Conservation (phyloP, 1,140 invertebrate species). For the Drosophila paulistorum region DNA sequence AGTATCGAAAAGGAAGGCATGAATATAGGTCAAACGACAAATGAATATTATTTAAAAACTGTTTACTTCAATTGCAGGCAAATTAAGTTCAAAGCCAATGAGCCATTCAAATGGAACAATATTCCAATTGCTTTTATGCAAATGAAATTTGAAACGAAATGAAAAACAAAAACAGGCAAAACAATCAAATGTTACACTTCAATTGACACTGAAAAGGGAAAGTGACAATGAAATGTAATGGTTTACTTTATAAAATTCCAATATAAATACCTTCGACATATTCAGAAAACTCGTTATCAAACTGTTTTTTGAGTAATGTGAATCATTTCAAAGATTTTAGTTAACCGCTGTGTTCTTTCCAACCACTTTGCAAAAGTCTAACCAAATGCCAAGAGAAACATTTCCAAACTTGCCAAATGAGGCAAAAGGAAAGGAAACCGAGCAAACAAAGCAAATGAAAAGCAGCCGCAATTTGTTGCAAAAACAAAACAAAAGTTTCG, state of each 20-base stretch:
- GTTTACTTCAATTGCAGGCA: slow-evolving; percentile 12
- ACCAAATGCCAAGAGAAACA: slow-evolving; percentile 22
- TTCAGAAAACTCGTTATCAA: not conserved
- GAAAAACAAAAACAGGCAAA: slow-evolving; percentile 22
- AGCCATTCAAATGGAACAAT: slow-evolving; percentile 35
- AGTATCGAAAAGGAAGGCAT: not conserved
- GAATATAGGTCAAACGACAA: slow-evolving; percentile 10
- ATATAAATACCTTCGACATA: not conserved
- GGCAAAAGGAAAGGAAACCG: slow-evolving; percentile 19
- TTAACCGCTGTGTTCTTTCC: not conserved
- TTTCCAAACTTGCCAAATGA: slow-evolving; percentile 39
- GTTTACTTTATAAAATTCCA: not conserved
- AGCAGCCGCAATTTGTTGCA: slow-evolving; percentile 62
- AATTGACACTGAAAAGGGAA: slow-evolving; percentile 19
- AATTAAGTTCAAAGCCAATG: slow-evolving; percentile 29
- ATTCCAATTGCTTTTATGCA: slow-evolving; percentile 31
- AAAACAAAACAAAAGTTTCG: slow-evolving; percentile 61
- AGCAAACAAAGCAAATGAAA: slow-evolving; percentile 40
- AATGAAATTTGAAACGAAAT: slow-evolving; percentile 26
- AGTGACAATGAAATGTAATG: not conserved
- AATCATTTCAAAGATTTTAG: not conserved
- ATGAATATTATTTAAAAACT: not conserved
- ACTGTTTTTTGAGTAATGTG: not conserved
- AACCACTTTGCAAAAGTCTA: slow-evolving; percentile 3
- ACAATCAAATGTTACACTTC: slow-evolving; percentile 28